Base-by-base conservation (phyloP, 92 coral and sea anemone species). In the Porites cylindrica region DNA sequence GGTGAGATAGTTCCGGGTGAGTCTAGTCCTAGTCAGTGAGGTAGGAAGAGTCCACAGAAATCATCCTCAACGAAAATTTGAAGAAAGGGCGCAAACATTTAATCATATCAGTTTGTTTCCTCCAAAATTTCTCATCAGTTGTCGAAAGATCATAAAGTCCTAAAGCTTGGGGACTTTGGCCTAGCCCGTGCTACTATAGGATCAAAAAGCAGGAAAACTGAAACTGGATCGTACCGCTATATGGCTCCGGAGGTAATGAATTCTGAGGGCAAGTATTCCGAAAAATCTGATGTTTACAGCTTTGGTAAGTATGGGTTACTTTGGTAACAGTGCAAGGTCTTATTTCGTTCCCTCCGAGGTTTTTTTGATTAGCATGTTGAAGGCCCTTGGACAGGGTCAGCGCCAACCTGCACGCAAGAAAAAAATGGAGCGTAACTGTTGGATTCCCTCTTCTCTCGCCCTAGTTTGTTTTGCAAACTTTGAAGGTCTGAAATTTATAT, bases 141-240 rank as follows among this genome's bases (percentile, higher is more conserved):
- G 66, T 89, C 83, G n/a, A 54, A 1, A 51, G 86, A 76, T 50
- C 85, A 82, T 23, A 54, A 66, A 76, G 50, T 91, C 16, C 72
- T 91, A 66, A 91, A 91, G 77, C 82, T 91, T 52, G 94, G 91
- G 38, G 94, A 91, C 83, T 91, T 91, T 52, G 94, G 94, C 58
- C 78, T 91, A 3, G 89, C 94, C 7, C 91, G 91, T 16, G 92
- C 94, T 4, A 91, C 94, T 2, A 85, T 87, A 60, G 94, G 94
- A 20, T 87, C 94, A 24, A 74, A 65, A 11, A 88, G 88, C 8
- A 87, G 89, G 1, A 91, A 91, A 86, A 91, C 85, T 26, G 78
- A 72, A 86, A 91, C 82, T 63, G 94, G 94, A 29, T 91, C 94
- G 3, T 91, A 76, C 38, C 88, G 91, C 10, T 91, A 91, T 78